These are phyloP conservation scores for Zonitis immaculata DNA, from an alignment of 2,888 invertebrate species.

Conservation along the genomic window DNA sequence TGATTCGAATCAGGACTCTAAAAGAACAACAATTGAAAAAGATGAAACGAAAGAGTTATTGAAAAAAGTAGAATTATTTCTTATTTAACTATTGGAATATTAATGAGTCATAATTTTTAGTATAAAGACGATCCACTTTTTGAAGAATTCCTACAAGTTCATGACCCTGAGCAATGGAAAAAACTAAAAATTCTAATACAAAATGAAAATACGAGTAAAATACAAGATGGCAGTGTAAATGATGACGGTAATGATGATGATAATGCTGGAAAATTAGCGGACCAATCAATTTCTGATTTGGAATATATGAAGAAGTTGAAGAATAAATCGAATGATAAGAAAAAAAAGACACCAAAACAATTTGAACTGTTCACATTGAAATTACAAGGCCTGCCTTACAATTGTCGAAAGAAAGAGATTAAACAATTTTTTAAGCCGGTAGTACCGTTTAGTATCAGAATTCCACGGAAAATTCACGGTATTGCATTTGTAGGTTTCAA, in stretches of 20 bases:
- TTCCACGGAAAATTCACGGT: constrained; percentile 73
- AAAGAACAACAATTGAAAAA: constrained; percentile 52
- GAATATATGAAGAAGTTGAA: constrained; percentile 71
- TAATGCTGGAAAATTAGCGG: constrained; percentile 57
- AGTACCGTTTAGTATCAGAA: constrained; percentile 71
- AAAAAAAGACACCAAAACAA: constrained; percentile 41
- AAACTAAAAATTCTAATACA: constrained; percentile 29
- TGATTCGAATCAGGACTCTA: constrained; percentile 33
- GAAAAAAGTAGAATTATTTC: constrained; percentile 54
- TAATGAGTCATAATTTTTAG: constrained; percentile 50
- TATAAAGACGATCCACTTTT: constrained; percentile 87
- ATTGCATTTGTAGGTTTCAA: constrained; percentile 90
- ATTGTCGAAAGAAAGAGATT: constrained; percentile 76
- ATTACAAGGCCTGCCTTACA: constrained; percentile 67
- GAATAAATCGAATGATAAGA: constrained; percentile 47
- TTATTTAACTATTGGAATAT: constrained; percentile 5
- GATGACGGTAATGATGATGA: constrained; percentile 45
- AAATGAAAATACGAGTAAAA: constrained; percentile 24
- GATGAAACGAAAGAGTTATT: constrained; percentile 52
- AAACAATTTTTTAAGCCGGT: constrained; percentile 80
- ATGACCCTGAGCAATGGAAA: constrained; percentile 54
- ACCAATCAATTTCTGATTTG: constrained; percentile 69
- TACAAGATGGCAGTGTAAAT: constrained; percentile 36
- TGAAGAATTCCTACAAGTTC: constrained; percentile 83
- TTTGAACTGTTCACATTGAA: constrained; percentile 60